Base-by-base conservation (phyloP, 2,113 vertebrate species). In the Brienomyrus brachyistius region DNA sequence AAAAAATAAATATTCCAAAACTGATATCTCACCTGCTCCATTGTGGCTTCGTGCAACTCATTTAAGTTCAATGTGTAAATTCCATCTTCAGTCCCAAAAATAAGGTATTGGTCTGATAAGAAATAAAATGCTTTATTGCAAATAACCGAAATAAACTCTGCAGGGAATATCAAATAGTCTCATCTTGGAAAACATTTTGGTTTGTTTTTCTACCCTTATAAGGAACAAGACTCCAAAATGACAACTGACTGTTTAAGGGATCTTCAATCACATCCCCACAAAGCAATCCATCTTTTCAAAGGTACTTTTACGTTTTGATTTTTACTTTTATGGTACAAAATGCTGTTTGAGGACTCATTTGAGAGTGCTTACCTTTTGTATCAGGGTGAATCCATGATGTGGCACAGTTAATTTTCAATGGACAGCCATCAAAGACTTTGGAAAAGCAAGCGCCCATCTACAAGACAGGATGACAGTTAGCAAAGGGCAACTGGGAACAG, bases 361-460 rank as follows among this genome's bases (percentile, higher is more conserved):
- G 35, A 45, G 21, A n/a, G 74, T 90, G 4, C 82, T 88, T 93
- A 99, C 98, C 98, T 97, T 99, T 99, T 89, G 98, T 99, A 91
- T 99, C 98, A 77, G 98, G 98, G 92, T 99, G 98, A 93, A 99
- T 99, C 98, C 98, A 99, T 0, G 98, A 99, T 0, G 98, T 99
- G 89, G 98, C 98, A 95, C 98, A 99, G 94, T 97, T 99, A 92
- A 99, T 98, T 95, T 99, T 99, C 94, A 99, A 95, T 88, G 98
- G 98, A 91, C 98, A 99, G 62, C 98, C 98, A 92, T 99, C 98
- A 93, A 99, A 99, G 89, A 99, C 98, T 95, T 99, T 99, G 62
- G 98, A 99, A 95, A 99, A 99, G 93, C 98, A 99, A 0, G 98
- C 98, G 92, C 98, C 98, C 98, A 99, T 99, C 98, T 99, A 95